Evolutionary conservation across 2,888 invertebrate species (phyloP).

Genomic region (Drosophila quinaria): DNA sequence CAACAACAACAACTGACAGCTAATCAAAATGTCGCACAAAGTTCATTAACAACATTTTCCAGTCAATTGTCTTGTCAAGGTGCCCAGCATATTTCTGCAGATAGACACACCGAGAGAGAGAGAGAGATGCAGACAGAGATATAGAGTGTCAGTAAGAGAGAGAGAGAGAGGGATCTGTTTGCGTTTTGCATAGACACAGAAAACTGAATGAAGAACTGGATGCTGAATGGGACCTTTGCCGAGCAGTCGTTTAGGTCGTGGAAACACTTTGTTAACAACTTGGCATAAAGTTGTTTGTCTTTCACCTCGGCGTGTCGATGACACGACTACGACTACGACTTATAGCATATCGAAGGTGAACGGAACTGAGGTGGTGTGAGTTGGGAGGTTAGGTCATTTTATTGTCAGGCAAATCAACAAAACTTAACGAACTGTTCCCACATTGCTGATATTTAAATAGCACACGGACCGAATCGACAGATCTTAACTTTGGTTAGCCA

Average conservation of each 20-base stretch:
- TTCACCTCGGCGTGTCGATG: constrained; percentile 76
- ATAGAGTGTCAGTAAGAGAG: neutral
- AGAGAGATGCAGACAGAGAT: neutral
- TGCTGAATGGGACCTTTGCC: constrained; percentile 33
- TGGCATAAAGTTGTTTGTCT: constrained; percentile 78
- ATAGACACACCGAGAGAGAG: constrained; percentile 3
- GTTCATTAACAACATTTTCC: constrained; percentile 80
- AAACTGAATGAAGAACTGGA: constrained; percentile 7
- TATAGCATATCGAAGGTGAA: constrained; percentile 2
- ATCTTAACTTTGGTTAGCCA: constrained; percentile 33
- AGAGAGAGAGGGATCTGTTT: constrained; percentile 33
- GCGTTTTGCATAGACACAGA: constrained; percentile 57
- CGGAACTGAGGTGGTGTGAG: neutral
- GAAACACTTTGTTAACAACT: constrained; percentile 74
- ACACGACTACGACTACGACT: constrained; percentile 66
- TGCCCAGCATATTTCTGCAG: constrained; percentile 58
- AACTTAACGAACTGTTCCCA: constrained; percentile 71
- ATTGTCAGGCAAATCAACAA: constrained; percentile 67
- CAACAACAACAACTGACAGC: constrained; percentile 57
- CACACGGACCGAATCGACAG: constrained; percentile 4
- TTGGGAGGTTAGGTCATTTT: constrained; percentile 28
- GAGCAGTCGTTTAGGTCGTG: constrained; percentile 61
- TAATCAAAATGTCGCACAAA: constrained; percentile 79
- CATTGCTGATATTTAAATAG: constrained; percentile 33
- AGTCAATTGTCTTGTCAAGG: constrained; percentile 76